A percentile compares a stretch with the other conserved stretches of the same genome.
phyloP scores from a whole-genome alignment of 1,140 invertebrate genomes.

The Drosophila pruinosa region DNA sequence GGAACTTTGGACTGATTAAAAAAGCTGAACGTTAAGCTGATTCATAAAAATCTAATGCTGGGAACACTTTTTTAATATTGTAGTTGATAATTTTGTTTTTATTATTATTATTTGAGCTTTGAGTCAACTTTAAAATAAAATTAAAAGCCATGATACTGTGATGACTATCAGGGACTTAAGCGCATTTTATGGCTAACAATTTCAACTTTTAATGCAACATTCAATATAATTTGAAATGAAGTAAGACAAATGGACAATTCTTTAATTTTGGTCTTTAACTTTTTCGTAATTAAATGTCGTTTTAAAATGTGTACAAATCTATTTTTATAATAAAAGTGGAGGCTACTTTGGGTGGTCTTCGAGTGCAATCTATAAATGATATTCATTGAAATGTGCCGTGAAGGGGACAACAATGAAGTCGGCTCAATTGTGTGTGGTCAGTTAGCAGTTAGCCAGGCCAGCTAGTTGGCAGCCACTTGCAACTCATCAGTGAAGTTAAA shows the following conservation, averaged over 20 bases:
- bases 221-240: not conserved
- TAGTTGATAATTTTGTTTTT: not conserved
- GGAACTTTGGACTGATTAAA: not conserved
- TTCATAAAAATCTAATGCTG: not conserved
- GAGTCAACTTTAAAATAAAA: not conserved
- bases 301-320: slow-evolving; percentile 12
- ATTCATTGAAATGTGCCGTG: slow-evolving; percentile 7
- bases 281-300: not conserved
- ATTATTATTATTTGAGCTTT: not conserved
- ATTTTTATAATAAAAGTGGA: not conserved
- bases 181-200: not conserved
- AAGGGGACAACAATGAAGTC: not conserved
- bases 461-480: not conserved
- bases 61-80: not conserved
- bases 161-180: not conserved
- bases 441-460: slow-evolving; percentile 2
- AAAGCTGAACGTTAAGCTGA: not conserved
- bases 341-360: slow-evolving; percentile 14
- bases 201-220: slow-evolving; percentile 2
- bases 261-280: not conserved
- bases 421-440: slow-evolving; percentile 42
- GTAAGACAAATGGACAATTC: not conserved
- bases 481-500: slow-evolving; percentile 5
- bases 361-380: slow-evolving; percentile 18
- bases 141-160: not conserved